Conservation (phyloP, 2,888 invertebrate species). For the Torymus auratus region DNA sequence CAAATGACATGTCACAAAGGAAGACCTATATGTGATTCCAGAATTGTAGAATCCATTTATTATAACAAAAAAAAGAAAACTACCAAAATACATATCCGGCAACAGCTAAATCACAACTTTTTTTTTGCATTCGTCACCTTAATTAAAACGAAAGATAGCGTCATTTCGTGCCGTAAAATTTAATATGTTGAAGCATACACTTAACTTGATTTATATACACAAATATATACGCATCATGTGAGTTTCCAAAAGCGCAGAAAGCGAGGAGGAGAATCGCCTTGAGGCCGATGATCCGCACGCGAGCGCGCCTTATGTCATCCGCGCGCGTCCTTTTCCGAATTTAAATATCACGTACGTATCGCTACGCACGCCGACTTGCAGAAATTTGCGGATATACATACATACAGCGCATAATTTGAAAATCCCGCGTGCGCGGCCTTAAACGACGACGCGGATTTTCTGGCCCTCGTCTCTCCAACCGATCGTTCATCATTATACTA, state of each 20-base stretch:
- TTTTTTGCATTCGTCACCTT: too few relatives aligned
- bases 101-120: too few relatives aligned
- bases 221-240: too few relatives aligned
- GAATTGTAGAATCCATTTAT: too few relatives aligned
- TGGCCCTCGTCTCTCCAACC: conserved; percentile 38
- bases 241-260: not conserved
- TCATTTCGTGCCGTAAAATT: conserved; percentile 4
- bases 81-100: too few relatives aligned
- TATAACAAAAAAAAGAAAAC: too few relatives aligned
- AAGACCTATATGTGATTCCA: too few relatives aligned
- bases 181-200: not conserved
- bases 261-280: not conserved
- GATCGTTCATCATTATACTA: conserved; percentile 47
- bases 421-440: not conserved
- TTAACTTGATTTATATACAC: too few relatives aligned
- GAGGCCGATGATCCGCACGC: conserved; percentile 24
- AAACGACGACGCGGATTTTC: conserved; percentile 40
- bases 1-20: too few relatives aligned
- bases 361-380: too few relatives aligned
- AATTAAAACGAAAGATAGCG: not conserved
- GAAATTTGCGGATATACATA: not conserved
- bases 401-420: conserved; percentile 6
- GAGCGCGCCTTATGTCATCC: not conserved
- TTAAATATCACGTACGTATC: too few relatives aligned
- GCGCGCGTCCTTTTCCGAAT: too few relatives aligned